phyloP scores from a whole-genome alignment of 2,888 invertebrate genomes.

The Phymatocera aterrima region DNA sequence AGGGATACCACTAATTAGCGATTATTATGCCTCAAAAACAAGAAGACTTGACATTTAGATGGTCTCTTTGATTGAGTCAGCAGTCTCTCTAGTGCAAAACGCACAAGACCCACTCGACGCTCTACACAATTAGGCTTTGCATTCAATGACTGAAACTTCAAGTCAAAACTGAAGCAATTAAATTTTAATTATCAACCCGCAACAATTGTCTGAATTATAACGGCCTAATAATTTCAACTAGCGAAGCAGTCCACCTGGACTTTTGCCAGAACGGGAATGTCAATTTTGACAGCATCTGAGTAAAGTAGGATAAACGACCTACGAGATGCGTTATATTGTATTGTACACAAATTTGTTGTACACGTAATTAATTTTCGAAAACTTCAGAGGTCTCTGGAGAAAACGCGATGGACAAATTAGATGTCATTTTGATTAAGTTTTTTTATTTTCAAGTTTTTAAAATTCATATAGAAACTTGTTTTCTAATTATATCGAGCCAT shows the following conservation, averaged over 20 bases:
- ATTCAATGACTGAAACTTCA: neutral
- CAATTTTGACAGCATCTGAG: neutral
- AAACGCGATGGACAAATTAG: too few relatives aligned
- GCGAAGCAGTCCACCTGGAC: neutral
- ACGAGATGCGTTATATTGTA: too few relatives aligned
- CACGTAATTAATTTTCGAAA: too few relatives aligned
- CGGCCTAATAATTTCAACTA: neutral
- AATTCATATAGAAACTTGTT: too few relatives aligned
- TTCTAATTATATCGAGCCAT: too few relatives aligned
- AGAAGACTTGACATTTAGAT: neutral
- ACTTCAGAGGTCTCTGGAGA: too few relatives aligned
- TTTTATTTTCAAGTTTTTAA: too few relatives aligned
- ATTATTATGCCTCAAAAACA: neutral
- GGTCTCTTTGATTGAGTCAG: neutral
- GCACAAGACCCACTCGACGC: neutral
- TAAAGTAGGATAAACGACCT: too few relatives aligned
- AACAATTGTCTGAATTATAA: neutral
- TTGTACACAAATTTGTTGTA: too few relatives aligned
- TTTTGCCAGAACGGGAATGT: neutral
- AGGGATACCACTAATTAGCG: too few relatives aligned
- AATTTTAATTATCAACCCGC: neutral
- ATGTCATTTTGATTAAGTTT: too few relatives aligned
- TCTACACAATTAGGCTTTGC: neutral
- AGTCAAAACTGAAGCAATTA: constrained; percentile 5
- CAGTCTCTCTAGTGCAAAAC: neutral